Evolutionary conservation across 2,113 vertebrate species (phyloP).

Genomic region (Corapipo altera): DNA sequence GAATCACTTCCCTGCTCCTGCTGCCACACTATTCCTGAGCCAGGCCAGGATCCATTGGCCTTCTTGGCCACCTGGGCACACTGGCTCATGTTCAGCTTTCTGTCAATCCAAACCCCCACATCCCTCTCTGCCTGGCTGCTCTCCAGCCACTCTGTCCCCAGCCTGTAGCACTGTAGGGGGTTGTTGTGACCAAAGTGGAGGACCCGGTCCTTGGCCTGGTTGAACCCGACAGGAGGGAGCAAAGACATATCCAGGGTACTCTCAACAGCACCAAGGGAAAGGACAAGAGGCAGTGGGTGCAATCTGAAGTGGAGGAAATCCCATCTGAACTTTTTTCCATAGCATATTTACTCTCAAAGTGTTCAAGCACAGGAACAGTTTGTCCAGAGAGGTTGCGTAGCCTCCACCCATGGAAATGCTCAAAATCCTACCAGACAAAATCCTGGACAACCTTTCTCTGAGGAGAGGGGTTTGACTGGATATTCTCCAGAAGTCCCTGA

Average conservation of each 20-base stretch:
- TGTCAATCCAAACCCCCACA: too few species aligned
- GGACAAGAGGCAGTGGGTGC: background rate
- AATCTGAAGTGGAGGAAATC: background rate
- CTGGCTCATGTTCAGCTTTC: too few species aligned
- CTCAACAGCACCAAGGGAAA: background rate
- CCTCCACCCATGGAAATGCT: background rate
- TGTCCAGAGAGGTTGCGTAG: background rate
- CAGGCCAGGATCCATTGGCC: too few species aligned
- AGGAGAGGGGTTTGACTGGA: background rate
- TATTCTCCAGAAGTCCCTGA: background rate
- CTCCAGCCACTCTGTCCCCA: too few species aligned
- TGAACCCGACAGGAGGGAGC: accelerated
- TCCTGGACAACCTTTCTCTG: background rate
- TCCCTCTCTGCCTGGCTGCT: too few species aligned
- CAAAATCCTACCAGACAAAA: background rate
- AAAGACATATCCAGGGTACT: background rate
- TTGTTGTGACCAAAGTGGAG: too few species aligned
- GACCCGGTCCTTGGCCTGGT: too few species aligned
- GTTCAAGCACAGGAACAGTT: background rate
- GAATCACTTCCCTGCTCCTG: too few species aligned
- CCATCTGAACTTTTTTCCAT: background rate
- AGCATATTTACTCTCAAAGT: background rate
- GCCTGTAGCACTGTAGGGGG: too few species aligned
- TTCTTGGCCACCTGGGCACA: too few species aligned
- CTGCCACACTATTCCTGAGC: too few species aligned